A percentile compares a stretch with the other conserved stretches of the same genome.
Evolutionary conservation across 2,113 vertebrate species (phyloP).

Genomic region (Natator depressus): DNA sequence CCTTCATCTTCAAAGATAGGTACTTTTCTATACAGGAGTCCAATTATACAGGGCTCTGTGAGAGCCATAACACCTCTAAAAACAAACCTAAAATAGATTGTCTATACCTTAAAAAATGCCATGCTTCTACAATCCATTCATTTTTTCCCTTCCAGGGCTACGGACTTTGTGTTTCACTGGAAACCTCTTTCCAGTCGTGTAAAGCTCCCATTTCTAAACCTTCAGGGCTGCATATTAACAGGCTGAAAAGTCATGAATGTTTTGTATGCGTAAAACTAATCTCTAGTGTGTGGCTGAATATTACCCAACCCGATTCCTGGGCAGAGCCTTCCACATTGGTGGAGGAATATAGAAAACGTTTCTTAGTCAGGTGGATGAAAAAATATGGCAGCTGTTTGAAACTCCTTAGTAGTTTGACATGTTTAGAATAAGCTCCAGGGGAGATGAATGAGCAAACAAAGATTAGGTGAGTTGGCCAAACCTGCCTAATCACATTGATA

Average conservation of each 20-base stretch:
- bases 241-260: not conserved
- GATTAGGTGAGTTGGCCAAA: not conserved
- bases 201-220: not conserved
- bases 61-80: not conserved
- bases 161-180: not conserved
- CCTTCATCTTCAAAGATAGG: not conserved
- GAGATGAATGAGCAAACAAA: not conserved
- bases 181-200: not conserved
- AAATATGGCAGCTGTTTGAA: not conserved
- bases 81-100: not conserved
- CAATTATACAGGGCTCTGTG: not conserved
- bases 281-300: not conserved
- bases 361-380: not conserved
- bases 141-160: not conserved
- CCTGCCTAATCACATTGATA: not conserved
- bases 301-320: not conserved
- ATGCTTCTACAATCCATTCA: not conserved
- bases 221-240: not conserved
- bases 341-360: not conserved
- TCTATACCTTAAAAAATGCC: not conserved
- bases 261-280: not conserved
- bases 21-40: not conserved
- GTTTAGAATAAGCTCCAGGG: not conserved
- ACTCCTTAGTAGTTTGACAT: rapidly evolving
- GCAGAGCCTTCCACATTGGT: not conserved